Base-by-base conservation (phyloP, 2,113 vertebrate genomes). In the Dicaeum eximium region DNA sequence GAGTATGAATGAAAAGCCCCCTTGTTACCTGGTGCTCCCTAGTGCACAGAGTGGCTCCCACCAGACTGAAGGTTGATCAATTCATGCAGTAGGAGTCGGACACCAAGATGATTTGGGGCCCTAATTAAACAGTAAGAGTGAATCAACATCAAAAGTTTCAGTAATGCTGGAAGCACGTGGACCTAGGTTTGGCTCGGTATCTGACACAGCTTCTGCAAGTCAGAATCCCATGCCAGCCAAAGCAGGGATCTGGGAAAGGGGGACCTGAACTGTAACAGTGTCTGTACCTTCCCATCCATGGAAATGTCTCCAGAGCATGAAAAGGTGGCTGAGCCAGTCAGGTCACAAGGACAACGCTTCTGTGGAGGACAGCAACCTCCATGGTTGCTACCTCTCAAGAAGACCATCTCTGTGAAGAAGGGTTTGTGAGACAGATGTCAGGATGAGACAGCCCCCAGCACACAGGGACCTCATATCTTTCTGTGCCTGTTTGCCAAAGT, bases 41-140 rank as follows among this genome's bases (percentile, higher is more conserved):
- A 15, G 35, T 18, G 14, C 24, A 23, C 21, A 38, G 18, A 1
- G 7, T 30, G 37, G 9, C 12, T 86, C 25, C 53, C 38, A 35
- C 10, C 33, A 70, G 60, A 22, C 14, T 44, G 23, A 72, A 77
- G 33, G 19, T 5, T 64, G 51, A 45, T n/a, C 51, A 12, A 11
- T 16, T 11, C 19, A 6, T 12, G 18, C 2, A 0, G 22, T 28
- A 56, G 33, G 48, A 67, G 13, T 19, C 0, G 0, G 15, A 67
- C 13, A 54, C 12, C 14, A 35, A 30, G 12, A 8, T 62, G 16
- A 31, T 47, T 37, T 53, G n/a, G 33, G 19, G 4, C 3, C 17
- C 13, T 30, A 40, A 66, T 31, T 28, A 70, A 60, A 78, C 33
- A 19, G 23, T 30, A 33, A 27, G 33, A 77, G n/a, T 37, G 11